These are phyloP conservation scores for Parapristionchus giblindavisi DNA, from an alignment of 2,888 invertebrate genomes.

Conservation along the genomic window DNA sequence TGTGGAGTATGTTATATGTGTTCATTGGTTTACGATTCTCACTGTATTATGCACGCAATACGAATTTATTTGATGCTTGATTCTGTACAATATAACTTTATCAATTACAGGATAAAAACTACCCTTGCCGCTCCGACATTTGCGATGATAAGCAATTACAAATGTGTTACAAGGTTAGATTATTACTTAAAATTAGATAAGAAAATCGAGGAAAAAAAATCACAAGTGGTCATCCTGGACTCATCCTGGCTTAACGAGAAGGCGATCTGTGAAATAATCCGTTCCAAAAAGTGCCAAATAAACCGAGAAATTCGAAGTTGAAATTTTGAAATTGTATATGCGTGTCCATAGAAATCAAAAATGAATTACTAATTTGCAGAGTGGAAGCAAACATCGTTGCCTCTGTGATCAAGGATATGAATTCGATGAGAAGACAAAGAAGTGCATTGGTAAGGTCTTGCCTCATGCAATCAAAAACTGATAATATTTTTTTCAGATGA, in stretches of 20 bases:
- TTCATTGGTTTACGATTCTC: background rate
- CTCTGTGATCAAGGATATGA: slow-evolving; percentile 24
- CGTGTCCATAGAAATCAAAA: background rate
- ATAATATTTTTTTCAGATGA: slow-evolving; percentile 73
- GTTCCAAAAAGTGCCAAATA: too few species aligned
- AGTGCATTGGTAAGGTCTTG: slow-evolving; percentile 14
- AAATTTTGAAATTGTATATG: too few species aligned
- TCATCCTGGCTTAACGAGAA: too few species aligned
- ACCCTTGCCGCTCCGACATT: slow-evolving; percentile 17
- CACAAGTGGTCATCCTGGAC: too few species aligned
- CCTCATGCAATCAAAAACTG: background rate
- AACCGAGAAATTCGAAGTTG: too few species aligned
- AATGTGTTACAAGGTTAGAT: slow-evolving; percentile 19
- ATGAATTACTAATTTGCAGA: background rate
- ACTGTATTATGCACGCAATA: background rate
- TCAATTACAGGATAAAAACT: background rate
- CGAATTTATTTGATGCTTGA: background rate
- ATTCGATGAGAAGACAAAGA: slow-evolving; percentile 22
- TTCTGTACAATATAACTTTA: too few species aligned
- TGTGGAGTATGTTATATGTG: slow-evolving; percentile 31
- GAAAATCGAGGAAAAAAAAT: too few species aligned
- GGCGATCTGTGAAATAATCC: too few species aligned
- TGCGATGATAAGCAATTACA: slow-evolving; percentile 18
- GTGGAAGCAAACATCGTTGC: slow-evolving; percentile 10
- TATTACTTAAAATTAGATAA: background rate